Percentiles rank a stretch among this genome's conserved stretches.
Evolutionary conservation across 2,888 invertebrate species (phyloP).

Genomic region (Caenorhabditis wallacei): DNA sequence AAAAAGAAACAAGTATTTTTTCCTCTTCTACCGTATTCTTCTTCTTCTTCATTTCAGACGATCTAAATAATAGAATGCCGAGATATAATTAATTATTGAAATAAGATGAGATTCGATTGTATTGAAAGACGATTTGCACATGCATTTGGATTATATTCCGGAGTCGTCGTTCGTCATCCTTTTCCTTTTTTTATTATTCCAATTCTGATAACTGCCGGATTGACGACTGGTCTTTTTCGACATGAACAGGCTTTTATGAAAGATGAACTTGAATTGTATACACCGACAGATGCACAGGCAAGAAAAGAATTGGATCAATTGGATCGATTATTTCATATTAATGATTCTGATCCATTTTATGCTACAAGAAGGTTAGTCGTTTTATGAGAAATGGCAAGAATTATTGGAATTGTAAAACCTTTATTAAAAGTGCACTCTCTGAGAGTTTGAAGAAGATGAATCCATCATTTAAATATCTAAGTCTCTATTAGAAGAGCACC

Average conservation of each 20-base stretch:
- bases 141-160: slow-evolving; percentile 77
- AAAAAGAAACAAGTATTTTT: slow-evolving; percentile 2
- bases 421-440: too few relatives aligned
- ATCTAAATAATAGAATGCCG: slow-evolving; percentile 27
- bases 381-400: too few relatives aligned
- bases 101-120: slow-evolving; percentile 79
- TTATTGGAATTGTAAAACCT: too few relatives aligned
- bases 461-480: too few relatives aligned
- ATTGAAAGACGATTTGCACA: slow-evolving; percentile 79
- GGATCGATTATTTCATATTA: slow-evolving; percentile 81
- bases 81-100: slow-evolving; percentile 11
- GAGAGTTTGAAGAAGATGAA: too few relatives aligned
- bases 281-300: slow-evolving; percentile 82
- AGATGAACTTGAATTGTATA: slow-evolving; percentile 82
- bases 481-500: too few relatives aligned
- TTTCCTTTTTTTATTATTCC: slow-evolving; percentile 80
- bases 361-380: slow-evolving; percentile 77
- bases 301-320: slow-evolving; percentile 77
- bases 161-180: slow-evolving; percentile 76
- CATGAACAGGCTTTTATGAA: slow-evolving; percentile 80
- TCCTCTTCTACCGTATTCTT: not conserved
- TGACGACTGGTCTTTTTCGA: slow-evolving; percentile 78
- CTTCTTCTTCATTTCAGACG: slow-evolving; percentile 31
- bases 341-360: slow-evolving; percentile 83
- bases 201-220: slow-evolving; percentile 72